Base-by-base conservation (phyloP, 2,888 invertebrate genomes). In the Cyrtodaria siliqua region DNA sequence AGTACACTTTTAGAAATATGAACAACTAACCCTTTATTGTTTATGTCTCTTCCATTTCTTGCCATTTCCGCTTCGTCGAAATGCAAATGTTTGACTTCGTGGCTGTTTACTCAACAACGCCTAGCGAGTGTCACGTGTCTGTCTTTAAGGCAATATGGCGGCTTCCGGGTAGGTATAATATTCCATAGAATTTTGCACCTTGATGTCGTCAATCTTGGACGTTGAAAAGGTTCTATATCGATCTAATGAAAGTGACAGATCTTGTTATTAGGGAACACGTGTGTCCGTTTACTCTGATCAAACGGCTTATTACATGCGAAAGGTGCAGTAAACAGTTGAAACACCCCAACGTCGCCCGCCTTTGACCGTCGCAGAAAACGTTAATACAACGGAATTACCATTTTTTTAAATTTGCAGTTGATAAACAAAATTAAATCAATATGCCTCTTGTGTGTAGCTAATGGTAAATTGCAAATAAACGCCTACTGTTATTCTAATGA, bases 51-150 rank as follows among this genome's bases (percentile, higher is more conserved):
- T 69, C 66, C 60, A 53, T 50, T 69, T 63, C 64, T 75, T 33
- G 53, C 69, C 42, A 40, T 56, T 75, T 75, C 75, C 75, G 75
- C 27, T 66, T 27, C 33, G 56, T 27, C 64, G 56, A 57, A 55
- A 55, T 50, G 69, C 70, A 56, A 50, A 60, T 75, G 69, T 75
- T 75, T 75, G 69, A 53, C 55, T 75, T 44, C 56, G 44, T 64
- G 29, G 26, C 57, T 47, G 55, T 59, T 69, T 47, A 50, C 59
- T 29, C 55, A 33, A 49, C 38, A 60, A 23, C 24, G 49, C 53
- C 64, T 53, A 52, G 40, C 18, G 50, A 44, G 40, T 18, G 61
- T 66, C 75, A 75, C 75, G 75, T 75, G 75, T 24, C 75, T 24
- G 27, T 69, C 44, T 69, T 75, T 70, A 64, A 59, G 60, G 64